phyloP scores from a whole-genome alignment of 2,113 vertebrate species.

The Lota lota region DNA sequence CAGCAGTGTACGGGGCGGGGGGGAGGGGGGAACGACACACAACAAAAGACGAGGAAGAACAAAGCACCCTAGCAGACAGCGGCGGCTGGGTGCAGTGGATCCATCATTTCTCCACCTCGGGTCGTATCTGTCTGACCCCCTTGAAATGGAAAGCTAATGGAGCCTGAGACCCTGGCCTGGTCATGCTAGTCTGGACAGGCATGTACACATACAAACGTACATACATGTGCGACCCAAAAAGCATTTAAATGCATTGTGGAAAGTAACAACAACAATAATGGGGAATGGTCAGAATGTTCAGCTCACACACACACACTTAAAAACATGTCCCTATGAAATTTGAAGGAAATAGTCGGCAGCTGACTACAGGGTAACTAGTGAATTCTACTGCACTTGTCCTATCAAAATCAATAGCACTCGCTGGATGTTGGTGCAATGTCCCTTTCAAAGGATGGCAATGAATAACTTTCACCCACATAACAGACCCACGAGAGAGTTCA shows the following conservation, averaged over 20 bases:
- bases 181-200: background rate
- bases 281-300: background rate
- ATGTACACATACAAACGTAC: background rate
- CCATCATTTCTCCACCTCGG: background rate
- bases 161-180: background rate
- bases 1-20: background rate
- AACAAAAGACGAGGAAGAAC: background rate
- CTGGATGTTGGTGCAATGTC: background rate
- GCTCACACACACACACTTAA: background rate
- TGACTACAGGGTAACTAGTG: background rate
- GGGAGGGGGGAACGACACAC: background rate
- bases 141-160: constrained; percentile 2
- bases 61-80: background rate
- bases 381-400: background rate
- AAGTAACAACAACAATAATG: too few species aligned
- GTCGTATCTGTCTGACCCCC: background rate
- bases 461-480: background rate
- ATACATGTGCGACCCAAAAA: background rate
- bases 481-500: background rate
- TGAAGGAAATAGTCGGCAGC: background rate
- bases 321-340: background rate
- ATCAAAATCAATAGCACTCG: constrained; percentile 4
- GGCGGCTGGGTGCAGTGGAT: background rate
- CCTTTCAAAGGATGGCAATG: constrained; percentile 1
- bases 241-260: too few species aligned